Evolutionary conservation across 2,888 invertebrate species (phyloP), one percentile per base, ranked within the genome.

Genomic region (Syrphus vitripennis): DNA sequence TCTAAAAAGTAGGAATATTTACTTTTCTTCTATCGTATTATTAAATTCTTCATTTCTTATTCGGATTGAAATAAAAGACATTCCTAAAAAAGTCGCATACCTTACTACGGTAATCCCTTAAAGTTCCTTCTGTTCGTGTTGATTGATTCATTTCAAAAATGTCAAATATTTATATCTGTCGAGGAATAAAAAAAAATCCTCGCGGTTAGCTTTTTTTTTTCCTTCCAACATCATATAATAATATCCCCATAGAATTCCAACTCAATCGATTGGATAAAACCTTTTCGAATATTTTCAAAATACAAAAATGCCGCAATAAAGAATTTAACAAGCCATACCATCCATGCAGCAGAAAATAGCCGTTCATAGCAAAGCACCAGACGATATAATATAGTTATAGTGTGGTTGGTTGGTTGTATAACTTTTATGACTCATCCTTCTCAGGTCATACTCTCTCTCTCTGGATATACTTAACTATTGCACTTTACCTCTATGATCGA

Each of bases 241-340:
- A 61, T 50, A 21, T 69, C 76, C 67, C 53, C 69, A 61, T 31
- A 45, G 61, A 67, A 69, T 76, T 70, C 53, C 53, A 37, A 45
- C 57, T 24, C 24, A 82, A 82, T 77, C 82, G 84, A 82, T 86
- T 77, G 71, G 61, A 69, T n/a, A n/a, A 77, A 70, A 59, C 81
- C 59, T 61, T 63, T 74, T 78, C 72, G 70, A 55, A 82, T 74
- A 78, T 77, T 77, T 77, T 61, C 37, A 21, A 24, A 77, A 69
- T 72, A 70, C n/a, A 45, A 78, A 81, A 74, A 21, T 50, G 77
- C 82, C 77, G 72, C 74, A 86, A 86, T 86, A 86, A 86, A 86
- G 86, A 82, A 86, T 86, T 86, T 86, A 86, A 86, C 86, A 82
- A 86, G 82, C 70, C 82, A 77, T n/a, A n/a, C 69, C 77, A 77